A percentile compares a stretch with the other conserved stretches of the same genome.
These are phyloP conservation scores for Gila orcuttii DNA, from an alignment of 2,113 vertebrate species.

Conservation along the genomic window DNA sequence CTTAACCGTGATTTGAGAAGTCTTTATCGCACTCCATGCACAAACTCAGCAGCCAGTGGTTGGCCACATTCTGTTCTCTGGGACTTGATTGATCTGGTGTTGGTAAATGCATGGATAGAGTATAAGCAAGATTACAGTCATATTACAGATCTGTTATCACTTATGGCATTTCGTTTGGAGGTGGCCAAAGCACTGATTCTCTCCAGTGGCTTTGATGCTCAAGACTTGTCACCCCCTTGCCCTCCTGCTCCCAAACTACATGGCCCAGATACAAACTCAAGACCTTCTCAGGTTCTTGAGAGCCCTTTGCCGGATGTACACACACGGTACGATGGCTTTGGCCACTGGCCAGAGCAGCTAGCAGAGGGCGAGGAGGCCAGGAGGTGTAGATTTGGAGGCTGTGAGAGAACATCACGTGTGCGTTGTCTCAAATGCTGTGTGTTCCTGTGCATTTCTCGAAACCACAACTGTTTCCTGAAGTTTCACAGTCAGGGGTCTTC, in stretches of 20 bases:
- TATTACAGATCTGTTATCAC: constrained; percentile 60
- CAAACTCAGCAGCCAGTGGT: constrained; percentile 58
- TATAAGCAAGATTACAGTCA: constrained; percentile 62
- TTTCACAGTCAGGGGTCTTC: constrained; percentile 74
- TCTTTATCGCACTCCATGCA: constrained; percentile 73
- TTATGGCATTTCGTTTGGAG: constrained; percentile 78
- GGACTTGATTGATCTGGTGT: constrained; percentile 75
- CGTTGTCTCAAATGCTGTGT: constrained; percentile 81
- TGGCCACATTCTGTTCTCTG: constrained; percentile 79
- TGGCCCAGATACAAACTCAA: constrained; percentile 50
- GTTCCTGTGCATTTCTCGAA: constrained; percentile 80
- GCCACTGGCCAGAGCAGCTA: constrained; percentile 81
- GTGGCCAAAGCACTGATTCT: constrained; percentile 76
- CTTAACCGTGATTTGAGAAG: constrained; percentile 71
- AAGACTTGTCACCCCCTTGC: constrained; percentile 70
- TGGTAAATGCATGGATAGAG: constrained; percentile 79
- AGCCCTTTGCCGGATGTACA: constrained; percentile 70
- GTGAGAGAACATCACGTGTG: constrained; percentile 75
- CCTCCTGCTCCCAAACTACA: constrained; percentile 60
- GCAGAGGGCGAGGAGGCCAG: constrained; percentile 71
- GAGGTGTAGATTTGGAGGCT: constrained; percentile 75
- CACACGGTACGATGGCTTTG: constrained; percentile 73
- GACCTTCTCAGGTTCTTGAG: constrained; percentile 63
- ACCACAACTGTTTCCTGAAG: constrained; percentile 80
- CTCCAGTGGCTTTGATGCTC: constrained; percentile 61